Base-by-base conservation (phyloP, 2,888 invertebrate genomes). In the Aricia artaxerxes region DNA sequence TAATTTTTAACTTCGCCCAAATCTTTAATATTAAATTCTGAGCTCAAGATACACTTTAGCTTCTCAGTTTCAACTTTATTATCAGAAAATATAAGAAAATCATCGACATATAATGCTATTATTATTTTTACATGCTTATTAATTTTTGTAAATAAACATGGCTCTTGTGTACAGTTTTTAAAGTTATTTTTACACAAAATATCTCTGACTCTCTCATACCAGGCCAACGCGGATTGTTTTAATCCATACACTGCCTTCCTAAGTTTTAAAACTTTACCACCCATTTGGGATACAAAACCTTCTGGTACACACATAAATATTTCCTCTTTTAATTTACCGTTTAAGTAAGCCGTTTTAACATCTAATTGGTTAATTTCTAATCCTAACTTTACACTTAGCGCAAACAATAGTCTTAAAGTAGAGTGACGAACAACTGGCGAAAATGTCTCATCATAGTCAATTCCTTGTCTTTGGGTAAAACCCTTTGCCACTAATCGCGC, bases 401-500 rank as follows among this genome's bases (percentile, higher is more conserved):
- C 64, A 64, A 64, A 64, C 64, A 64, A 31, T 64, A 64, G 16
- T n/a, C 31, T n/a, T 31, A 64, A 64, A 6, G 5, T 64, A n/a
- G 64, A 64, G 64, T 64, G 64, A 1, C 64, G 9, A 1, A 16
- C n/a, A 0, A 64, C 64, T 2, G 64, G 64, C 2, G 64, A 64
- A 64, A 64, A 64, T 16, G 64, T 64, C 16, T 64, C 64, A n/a
- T 24, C 6, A 64, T 64, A 64, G 64, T 64, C 64, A n/a, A 64
- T 3, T 24, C 64, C 64, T 4, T 5, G 6, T 31, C 16, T 64
- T 31, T 64, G 64, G 24, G 64, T 64, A 64, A 64, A 64, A 31
- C 64, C 24, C 9, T 64, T 24, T n/a, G 64, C 64, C 16, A 64
- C 64, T 31, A 64, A 31, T 64, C 64, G n/a, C n/a, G 64, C 64